Conservation (phyloP, 2,888 invertebrate genomes). For the Sarcophaga caerulescens region DNA sequence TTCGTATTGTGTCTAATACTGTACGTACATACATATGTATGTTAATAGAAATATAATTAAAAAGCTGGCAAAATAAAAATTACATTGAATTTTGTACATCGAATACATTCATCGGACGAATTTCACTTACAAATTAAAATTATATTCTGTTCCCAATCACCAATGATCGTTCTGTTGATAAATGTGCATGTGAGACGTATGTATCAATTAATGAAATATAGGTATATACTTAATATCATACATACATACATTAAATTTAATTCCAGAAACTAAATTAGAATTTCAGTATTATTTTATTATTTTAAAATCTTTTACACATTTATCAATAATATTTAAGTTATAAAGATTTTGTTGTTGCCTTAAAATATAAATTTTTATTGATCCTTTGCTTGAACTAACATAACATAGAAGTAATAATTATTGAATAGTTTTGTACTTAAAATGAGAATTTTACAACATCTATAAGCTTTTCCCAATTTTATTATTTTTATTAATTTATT, state of each 20-base stretch:
- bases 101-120: not conserved
- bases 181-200: not conserved
- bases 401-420: too few relatives aligned
- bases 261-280: too few relatives aligned
- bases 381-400: too few relatives aligned
- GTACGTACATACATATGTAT: not conserved
- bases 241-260: too few relatives aligned
- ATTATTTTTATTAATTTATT: too few relatives aligned
- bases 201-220: too few relatives aligned
- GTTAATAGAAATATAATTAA: not conserved
- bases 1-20: not conserved
- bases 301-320: conserved; percentile 25
- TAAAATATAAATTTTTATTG: too few relatives aligned
- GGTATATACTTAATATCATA: too few relatives aligned
- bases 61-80: not conserved
- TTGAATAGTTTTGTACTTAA: too few relatives aligned
- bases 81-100: not conserved
- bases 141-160: not conserved
- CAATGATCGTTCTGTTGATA: not conserved
- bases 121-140: not conserved
- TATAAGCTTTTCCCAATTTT: too few relatives aligned
- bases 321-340: conserved; percentile 21
- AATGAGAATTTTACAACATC: too few relatives aligned
- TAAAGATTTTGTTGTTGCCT: not conserved
- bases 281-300: too few relatives aligned